Base-by-base conservation (phyloP, 2,797 vertebrate species). In the Pelobates cultripes region DNA sequence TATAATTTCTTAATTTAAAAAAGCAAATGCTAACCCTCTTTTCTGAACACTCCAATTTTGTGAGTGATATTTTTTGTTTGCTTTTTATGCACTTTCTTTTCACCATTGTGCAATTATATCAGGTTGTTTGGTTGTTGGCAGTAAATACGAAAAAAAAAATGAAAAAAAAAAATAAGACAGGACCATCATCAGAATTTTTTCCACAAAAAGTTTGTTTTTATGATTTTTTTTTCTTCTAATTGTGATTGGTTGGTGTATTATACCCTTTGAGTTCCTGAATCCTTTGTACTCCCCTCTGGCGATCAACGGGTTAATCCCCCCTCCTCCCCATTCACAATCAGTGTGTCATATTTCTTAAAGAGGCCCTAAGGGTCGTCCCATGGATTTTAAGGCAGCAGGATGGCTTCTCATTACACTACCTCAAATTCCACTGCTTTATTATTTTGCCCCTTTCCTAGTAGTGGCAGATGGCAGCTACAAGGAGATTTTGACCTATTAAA, bases 401-500 rank as follows among this genome's bases (percentile, higher is more conserved):
- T 40, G 51, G 71, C 72, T 43, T 53, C 14, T 82, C 75, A 73
- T 71, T 78, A 69, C 81, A 78, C 73, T 84, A 75, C 43, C 69
- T 64, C 55, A 14, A 84, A 86, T 87, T 87, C 86, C 80, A 75
- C 70, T 28, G 66, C 67, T 73, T n/a, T 7, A 60, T 44, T 47
- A 64, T 84, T 8, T 3, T 84, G 43, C 44, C 0, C 0, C 17
- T 60, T 81, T 86, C 82, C 81, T 75, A 83, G 77, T 81, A 70
- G 86, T 41, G 84, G 87, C 89, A 89, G 90, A 88, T 89, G 89
- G 88, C 85, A 85, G 79, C 76, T 0, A 7, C 0, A 0, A 85
- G 80, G 84, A 44, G n/a, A 40, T 2, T 1, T 69, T 88, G 87
- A 86, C 83, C 83, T 63, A 79, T 80, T 71, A 83, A 84, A 84